These are phyloP conservation scores for Palythoa caribaeorum DNA, from an alignment of 92 coral and sea anemone species.

Conservation along the genomic window DNA sequence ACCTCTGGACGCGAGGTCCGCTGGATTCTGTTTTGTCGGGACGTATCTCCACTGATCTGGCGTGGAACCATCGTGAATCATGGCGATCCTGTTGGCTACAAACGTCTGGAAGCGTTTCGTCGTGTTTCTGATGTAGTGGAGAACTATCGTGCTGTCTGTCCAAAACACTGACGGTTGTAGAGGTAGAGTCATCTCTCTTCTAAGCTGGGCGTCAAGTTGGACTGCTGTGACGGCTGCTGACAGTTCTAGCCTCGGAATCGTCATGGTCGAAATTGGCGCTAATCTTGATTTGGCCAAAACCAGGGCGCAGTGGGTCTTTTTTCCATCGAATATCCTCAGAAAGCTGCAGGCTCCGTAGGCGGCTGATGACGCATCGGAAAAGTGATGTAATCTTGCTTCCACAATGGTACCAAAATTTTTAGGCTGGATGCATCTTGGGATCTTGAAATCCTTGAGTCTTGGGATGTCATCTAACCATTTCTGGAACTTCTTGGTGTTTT, in stretches of 20 bases:
- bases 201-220: slow-evolving; percentile 14
- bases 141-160: slow-evolving; percentile 54
- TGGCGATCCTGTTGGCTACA: slow-evolving; percentile 60
- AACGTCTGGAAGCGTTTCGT: slow-evolving; percentile 61
- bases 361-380: not conserved
- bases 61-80: slow-evolving; percentile 52
- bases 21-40: slow-evolving; percentile 53
- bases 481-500: not conserved
- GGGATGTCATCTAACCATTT: slow-evolving; percentile 15
- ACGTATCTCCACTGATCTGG: slow-evolving; percentile 60
- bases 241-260: slow-evolving; percentile 51
- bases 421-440: slow-evolving; percentile 40
- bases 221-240: slow-evolving; percentile 45
- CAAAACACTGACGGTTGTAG: slow-evolving; percentile 36
- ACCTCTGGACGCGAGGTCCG: slow-evolving; percentile 47
- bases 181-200: slow-evolving; percentile 34
- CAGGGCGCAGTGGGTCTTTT: slow-evolving; percentile 4
- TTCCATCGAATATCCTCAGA: slow-evolving; percentile 10
- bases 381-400: not conserved
- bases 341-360: not conserved
- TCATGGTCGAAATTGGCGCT: slow-evolving; percentile 36
- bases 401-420: not conserved
- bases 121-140: slow-evolving; percentile 52
- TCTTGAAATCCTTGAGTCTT: not conserved
- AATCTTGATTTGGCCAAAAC: slow-evolving; percentile 46